Evolutionary conservation across 2,113 vertebrate species (phyloP).

Genomic region (Microtus richardsoni): DNA sequence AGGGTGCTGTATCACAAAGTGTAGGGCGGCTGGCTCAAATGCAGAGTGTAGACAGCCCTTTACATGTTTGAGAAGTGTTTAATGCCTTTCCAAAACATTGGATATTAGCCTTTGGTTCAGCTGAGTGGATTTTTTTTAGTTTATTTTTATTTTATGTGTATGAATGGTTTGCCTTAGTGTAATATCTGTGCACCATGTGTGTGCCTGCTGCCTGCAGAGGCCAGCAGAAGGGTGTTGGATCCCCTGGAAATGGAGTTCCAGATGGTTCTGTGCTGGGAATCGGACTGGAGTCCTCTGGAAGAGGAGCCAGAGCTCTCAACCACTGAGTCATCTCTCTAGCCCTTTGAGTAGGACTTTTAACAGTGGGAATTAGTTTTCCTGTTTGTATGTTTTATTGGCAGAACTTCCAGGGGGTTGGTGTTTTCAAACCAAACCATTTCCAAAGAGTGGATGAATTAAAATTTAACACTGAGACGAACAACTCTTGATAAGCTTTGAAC

Average conservation of each 20-base stretch:
- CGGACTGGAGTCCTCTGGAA: background rate
- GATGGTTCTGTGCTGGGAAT: background rate
- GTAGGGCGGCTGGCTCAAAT: background rate
- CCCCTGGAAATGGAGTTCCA: background rate
- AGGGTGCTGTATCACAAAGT: background rate
- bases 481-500: background rate
- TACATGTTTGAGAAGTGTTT: background rate
- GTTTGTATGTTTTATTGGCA: background rate
- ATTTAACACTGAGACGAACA: background rate
- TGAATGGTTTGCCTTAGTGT: background rate
- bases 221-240: background rate
- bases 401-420: background rate
- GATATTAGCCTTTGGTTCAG: background rate
- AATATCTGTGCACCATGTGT: background rate
- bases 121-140: background rate
- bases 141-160: background rate
- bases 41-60: background rate
- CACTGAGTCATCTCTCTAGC: background rate
- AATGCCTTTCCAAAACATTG: slow-evolving; percentile 18
- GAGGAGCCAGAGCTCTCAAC: background rate
- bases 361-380: background rate
- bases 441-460: background rate
- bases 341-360: background rate
- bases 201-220: background rate
- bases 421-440: slow-evolving; percentile 35